These are phyloP conservation scores for Corvus cornix DNA, from an alignment of 2,113 vertebrate genomes.

Conservation along the genomic window DNA sequence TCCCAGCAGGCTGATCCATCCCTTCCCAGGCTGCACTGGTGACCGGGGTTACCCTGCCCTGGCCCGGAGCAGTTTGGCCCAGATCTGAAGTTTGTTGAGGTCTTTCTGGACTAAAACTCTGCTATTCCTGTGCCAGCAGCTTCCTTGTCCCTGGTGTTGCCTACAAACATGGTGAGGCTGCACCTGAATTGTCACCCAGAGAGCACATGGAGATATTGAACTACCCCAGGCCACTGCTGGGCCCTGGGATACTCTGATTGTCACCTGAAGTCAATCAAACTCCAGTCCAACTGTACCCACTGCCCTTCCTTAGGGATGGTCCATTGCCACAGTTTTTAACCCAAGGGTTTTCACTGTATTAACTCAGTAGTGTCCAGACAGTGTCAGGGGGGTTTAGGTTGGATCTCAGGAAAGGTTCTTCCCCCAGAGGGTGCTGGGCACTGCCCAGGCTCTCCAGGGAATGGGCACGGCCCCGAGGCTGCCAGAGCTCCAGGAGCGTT, in stretches of 20 bases:
- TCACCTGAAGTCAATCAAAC: rapidly evolving
- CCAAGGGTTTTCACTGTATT: background rate
- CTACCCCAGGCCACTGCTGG: rapidly evolving
- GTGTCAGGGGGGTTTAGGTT: background rate
- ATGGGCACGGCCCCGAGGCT: rapidly evolving
- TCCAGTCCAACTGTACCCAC: background rate
- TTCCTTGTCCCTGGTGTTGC: background rate
- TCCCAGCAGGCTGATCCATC: background rate
- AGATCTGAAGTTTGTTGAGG: background rate
- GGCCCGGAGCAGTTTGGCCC: too few species aligned
- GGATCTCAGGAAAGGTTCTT: rapidly evolving
- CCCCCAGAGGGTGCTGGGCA: background rate
- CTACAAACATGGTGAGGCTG: background rate
- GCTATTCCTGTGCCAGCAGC: background rate
- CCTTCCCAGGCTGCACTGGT: background rate
- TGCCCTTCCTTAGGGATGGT: background rate
- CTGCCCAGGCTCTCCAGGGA: background rate
- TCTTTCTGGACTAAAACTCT: background rate
- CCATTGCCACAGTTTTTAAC: background rate
- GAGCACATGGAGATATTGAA: background rate
- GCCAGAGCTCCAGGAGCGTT: background rate
- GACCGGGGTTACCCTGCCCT: background rate
- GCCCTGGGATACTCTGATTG: background rate
- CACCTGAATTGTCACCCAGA: background rate
- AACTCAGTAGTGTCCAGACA: background rate